Base-by-base conservation (phyloP, 2,888 invertebrate species). In the Cephonodes hylas region DNA sequence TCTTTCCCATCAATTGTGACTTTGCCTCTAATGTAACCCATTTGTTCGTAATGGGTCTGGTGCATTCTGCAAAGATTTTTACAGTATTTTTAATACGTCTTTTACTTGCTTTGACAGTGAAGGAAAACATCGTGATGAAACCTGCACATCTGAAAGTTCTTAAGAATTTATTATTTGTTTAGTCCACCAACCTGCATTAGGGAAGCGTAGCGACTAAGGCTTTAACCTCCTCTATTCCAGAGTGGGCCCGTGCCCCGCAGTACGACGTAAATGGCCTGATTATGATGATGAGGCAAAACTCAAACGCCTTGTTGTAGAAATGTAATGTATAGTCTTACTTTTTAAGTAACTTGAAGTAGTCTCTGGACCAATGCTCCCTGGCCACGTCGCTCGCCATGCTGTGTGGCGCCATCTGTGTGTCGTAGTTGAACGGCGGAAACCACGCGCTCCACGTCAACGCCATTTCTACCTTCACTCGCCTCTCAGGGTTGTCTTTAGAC, bases 1-100 rank as follows among this genome's bases (percentile, higher is more conserved):
- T 76, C 70, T 65, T 84, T 84, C 0, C 93, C 94, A 65, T 94
- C 93, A 8, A 96, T 85, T 23, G 80, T 81, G 0, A 93, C 93
- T 1, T 81, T 87, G 4, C 95, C 95, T 59, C 86, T 84, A 1
- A 96, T 76, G 46, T 84, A 85, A 2, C 96, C 96, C 91, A 95
- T 95, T 85, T 96, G 96, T 74, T 96, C 96, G 79, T 96, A 96
- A 80, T 96, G 96, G 0, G 95, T 94, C 86, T 96, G 95, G 80
- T 96, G 96, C 38, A 93, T 86, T 65, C 96, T 96, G 81, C 44
- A 88, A 83, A 58, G 61, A n/a, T n/a, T n/a, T n/a, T n/a, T 53
- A 60, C 6, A 15, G 15, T 3, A 38, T 34, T 58, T 15, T 59
- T n/a, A 25, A 27, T 46, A 15, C 27, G 15, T 13, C 8, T 59